Conservation (phyloP, 2,888 invertebrate genomes). For the Eledona agricola region DNA sequence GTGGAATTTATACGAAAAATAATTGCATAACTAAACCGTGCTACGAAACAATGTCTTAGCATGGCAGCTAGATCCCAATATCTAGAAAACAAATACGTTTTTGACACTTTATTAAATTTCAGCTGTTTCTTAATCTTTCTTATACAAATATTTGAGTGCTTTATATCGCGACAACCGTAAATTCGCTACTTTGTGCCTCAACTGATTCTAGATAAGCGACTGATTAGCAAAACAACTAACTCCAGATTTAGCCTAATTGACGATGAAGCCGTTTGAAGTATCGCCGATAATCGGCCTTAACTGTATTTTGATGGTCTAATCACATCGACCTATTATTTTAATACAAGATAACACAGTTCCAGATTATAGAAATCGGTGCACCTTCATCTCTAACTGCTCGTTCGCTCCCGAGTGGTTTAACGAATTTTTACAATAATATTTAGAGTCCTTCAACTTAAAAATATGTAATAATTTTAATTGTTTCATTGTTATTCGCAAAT, state of each 20-base stretch:
- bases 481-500: no score
- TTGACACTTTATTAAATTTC: constrained; percentile 17
- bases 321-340: constrained; percentile 25
- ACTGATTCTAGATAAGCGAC: constrained; percentile 43
- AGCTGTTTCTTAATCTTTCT: constrained; percentile 33
- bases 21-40: constrained; percentile 40
- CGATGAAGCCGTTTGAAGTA: constrained; percentile 30
- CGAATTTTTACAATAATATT: constrained; percentile 12
- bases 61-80: constrained; percentile 40
- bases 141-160: constrained; percentile 40
- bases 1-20: constrained; percentile 42
- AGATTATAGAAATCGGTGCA: constrained; percentile 18
- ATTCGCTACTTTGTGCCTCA: constrained; percentile 33
- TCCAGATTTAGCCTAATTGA: constrained; percentile 39
- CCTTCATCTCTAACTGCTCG: constrained; percentile 13
- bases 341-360: constrained; percentile 19
- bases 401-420: constrained; percentile 16
- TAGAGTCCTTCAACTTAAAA: no score
- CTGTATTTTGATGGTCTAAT: constrained; percentile 21
- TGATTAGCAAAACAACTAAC: constrained; percentile 43
- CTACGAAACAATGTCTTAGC: constrained; percentile 34
- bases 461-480: no score
- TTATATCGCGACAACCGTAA: constrained; percentile 37
- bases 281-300: constrained; percentile 33
- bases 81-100: constrained; percentile 28